These are phyloP conservation scores for Heliconius hortense DNA, from an alignment of 2,888 invertebrate species.

Conservation along the genomic window DNA sequence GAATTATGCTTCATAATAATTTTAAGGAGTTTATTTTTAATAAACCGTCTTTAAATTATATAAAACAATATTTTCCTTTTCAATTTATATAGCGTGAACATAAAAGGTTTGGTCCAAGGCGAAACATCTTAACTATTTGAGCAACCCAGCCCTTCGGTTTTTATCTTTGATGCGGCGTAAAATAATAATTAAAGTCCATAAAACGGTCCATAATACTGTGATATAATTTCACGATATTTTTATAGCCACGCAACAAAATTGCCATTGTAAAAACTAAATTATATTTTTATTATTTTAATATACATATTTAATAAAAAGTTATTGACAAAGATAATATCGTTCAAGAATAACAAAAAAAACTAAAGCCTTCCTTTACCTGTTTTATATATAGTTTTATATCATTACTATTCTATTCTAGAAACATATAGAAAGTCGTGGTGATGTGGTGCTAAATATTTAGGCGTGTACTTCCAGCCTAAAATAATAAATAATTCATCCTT, in stretches of 20 bases:
- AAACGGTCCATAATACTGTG: slow-evolving; percentile 24
- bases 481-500: no score
- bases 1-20: no score
- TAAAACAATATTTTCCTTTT: not conserved
- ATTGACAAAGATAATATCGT: not conserved
- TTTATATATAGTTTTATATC: not conserved
- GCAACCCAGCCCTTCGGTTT: slow-evolving; percentile 7
- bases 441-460: no score
- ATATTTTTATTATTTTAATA: slow-evolving; percentile 1
- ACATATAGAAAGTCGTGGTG: no score
- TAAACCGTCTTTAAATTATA: no score
- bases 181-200: slow-evolving; percentile 26
- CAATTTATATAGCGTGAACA: not conserved
- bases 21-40: no score
- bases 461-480: no score
- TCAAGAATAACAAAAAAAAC: not conserved
- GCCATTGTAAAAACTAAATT: slow-evolving; percentile 18
- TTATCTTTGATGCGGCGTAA: slow-evolving; percentile 13
- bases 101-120: not conserved
- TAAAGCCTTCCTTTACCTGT: not conserved
- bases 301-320: not conserved
- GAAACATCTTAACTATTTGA: slow-evolving; percentile 18
- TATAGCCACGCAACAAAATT: slow-evolving; percentile 21
- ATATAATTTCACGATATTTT: slow-evolving; percentile 28
- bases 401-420: not conserved